Evolutionary conservation across 2,113 vertebrate genomes (phyloP), one percentile per base, ranked within the genome.

Genomic region (Neotragus moschatus): DNA sequence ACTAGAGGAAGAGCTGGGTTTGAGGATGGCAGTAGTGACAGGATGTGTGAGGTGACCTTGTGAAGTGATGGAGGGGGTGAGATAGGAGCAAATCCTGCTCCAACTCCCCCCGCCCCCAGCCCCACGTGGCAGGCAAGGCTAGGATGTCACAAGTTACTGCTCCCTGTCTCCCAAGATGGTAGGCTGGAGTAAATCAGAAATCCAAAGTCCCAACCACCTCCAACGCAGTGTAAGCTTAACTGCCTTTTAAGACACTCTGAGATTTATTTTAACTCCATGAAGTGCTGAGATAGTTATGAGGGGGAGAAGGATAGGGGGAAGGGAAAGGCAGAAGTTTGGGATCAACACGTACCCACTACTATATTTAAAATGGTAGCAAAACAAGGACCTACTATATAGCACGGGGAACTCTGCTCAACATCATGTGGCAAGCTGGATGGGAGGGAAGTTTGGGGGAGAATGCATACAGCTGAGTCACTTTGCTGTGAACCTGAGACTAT

Each of bases 181-280:
- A 23, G 82, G 14, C 14, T 60, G n/a, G n/a, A 55, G 49, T 70
- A 94, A 94, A 55, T 14, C 55, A 88, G 28, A 92, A 90, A 45
- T 5, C 13, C 43, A 16, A 70, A 85, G 82, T 94, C 63, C 47
- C 75, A 45, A 28, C 33, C n/a, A 15, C 49, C 51, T 51, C 36
- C 10, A 61, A 28, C 0, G 45, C 11, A 80, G 7, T 53, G 26
- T 47, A 23, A 36, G 17, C 33, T 88, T 93, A 61, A 30, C n/a
- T 39, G 23, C 13, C 75, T 19, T 85, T 43, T 58, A 84, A 84
- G 43, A 33, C 55, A 43, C 49, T 45, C n/a, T 49, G 73, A 90
- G 13, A 87, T 33, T 84, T 16, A 79, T 51, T 86, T 94, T 47
- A 92, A 47, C 30, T 84, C 49, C 45, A 6, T 39, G n/a, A 90